These are phyloP conservation scores for Pteronotus mesoamericanus DNA, from an alignment of 2,797 vertebrate genomes.

Conservation along the genomic window DNA sequence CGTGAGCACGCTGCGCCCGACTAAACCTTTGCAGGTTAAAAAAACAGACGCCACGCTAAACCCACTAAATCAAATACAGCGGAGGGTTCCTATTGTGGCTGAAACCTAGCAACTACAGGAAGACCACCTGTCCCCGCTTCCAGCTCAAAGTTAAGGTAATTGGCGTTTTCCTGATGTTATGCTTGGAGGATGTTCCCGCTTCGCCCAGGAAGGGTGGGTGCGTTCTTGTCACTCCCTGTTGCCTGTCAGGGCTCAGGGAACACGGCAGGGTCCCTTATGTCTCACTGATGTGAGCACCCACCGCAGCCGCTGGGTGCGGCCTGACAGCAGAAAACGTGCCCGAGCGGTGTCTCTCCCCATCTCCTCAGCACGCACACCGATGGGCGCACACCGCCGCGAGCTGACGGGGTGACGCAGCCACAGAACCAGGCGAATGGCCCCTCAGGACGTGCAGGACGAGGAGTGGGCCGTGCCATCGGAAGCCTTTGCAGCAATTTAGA, in stretches of 20 bases:
- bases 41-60: too few species aligned
- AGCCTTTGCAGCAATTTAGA: not conserved
- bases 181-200: not conserved
- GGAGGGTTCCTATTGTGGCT: not conserved
- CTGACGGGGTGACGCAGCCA: not conserved
- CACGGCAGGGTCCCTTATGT: not conserved
- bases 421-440: not conserved
- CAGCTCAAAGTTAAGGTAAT: not conserved
- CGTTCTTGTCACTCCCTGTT: not conserved
- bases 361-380: not conserved
- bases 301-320: not conserved
- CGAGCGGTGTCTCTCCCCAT: not conserved
- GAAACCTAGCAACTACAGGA: not conserved
- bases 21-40: not conserved
- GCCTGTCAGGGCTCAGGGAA: not conserved
- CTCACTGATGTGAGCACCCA: not conserved
- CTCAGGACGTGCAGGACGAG: not conserved
- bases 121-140: not conserved
- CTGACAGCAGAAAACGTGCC: not conserved
- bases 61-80: not conserved
- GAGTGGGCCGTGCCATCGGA: not conserved
- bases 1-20: not conserved
- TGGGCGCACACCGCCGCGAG: fast-evolving
- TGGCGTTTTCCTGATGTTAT: not conserved
- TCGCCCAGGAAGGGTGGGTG: not conserved